phyloP scores from a whole-genome alignment of 2,888 invertebrate species.

The Drosophila barbarae region DNA sequence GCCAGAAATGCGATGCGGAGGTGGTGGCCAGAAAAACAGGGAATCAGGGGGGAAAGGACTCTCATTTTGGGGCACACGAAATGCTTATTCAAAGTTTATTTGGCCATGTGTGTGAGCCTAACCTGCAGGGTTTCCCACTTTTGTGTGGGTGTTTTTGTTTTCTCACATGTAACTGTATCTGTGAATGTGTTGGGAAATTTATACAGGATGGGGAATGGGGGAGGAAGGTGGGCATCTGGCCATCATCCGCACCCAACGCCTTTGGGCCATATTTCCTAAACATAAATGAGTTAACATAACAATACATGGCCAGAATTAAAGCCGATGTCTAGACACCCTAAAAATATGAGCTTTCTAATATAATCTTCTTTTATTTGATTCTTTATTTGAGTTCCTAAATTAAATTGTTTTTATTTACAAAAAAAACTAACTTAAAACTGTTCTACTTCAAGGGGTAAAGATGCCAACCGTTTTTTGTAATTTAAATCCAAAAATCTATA shows the following conservation, averaged over 20 bases:
- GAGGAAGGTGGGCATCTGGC: conserved; percentile 26
- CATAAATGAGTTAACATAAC: conserved; percentile 13
- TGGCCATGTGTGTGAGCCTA: conserved; percentile 40
- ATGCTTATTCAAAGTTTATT: conserved; percentile 75
- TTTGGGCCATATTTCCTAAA: conserved; percentile 50
- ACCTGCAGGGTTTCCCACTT: conserved; percentile 7
- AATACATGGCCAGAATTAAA: not conserved
- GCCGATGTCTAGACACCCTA: conserved; percentile 3
- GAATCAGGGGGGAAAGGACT: conserved; percentile 23
- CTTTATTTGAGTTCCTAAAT: no score
- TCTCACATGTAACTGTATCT: conserved; percentile 12
- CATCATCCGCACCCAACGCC: conserved; percentile 46
- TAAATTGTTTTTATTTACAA: no score
- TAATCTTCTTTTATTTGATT: no score
- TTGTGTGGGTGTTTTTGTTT: conserved; percentile 12
- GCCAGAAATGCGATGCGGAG: conserved; percentile 53
- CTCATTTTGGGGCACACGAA: conserved; percentile 56
- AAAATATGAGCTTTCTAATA: not conserved
- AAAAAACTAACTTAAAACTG: not conserved
- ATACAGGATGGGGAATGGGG: not conserved
- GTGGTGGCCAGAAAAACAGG: conserved; percentile 3
- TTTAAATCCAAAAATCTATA: not conserved
- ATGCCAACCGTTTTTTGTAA: not conserved
- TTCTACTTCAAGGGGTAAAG: not conserved
- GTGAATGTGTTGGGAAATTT: conserved; percentile 16